phyloP scores from a whole-genome alignment of 2,797 vertebrate genomes.

The Cossypha dichroa region DNA sequence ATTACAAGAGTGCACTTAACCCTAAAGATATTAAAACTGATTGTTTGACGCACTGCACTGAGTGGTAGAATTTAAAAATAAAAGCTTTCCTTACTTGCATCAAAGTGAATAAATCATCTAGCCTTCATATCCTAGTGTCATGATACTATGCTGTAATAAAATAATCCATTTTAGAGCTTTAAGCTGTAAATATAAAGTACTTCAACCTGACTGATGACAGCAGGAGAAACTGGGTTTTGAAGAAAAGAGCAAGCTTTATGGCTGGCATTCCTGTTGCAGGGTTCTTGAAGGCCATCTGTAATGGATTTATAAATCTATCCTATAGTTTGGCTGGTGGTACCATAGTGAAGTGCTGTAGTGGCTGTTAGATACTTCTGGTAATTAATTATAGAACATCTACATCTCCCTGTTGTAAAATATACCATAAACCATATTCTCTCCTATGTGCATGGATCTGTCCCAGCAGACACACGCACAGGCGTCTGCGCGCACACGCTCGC shows the following conservation, averaged over 20 bases:
- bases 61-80: slow-evolving; percentile 78
- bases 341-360: not conserved
- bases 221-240: slow-evolving; percentile 74
- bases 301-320: not conserved
- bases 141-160: slow-evolving; percentile 75
- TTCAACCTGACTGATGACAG: slow-evolving; percentile 77
- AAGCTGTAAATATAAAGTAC: slow-evolving; percentile 80
- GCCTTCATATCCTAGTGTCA: slow-evolving; percentile 67
- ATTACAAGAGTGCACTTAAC: slow-evolving; percentile 83
- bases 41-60: slow-evolving; percentile 78
- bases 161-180: slow-evolving; percentile 75
- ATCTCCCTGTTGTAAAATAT: not conserved
- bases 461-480: fast-evolving
- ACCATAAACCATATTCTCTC: not conserved
- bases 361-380: not conserved
- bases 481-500: fast-evolving
- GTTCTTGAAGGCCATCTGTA: not conserved
- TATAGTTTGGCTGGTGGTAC: not conserved
- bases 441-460: not conserved
- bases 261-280: slow-evolving; percentile 19
- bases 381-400: not conserved
- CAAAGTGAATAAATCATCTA: slow-evolving; percentile 68
- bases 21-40: slow-evolving; percentile 84
- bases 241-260: slow-evolving; percentile 48
- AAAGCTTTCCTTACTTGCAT: slow-evolving; percentile 78